Percentiles rank a stretch among this genome's conserved stretches.
Evolutionary conservation across 2,797 vertebrate genomes (phyloP).

Genomic region (Morelia viridis): DNA sequence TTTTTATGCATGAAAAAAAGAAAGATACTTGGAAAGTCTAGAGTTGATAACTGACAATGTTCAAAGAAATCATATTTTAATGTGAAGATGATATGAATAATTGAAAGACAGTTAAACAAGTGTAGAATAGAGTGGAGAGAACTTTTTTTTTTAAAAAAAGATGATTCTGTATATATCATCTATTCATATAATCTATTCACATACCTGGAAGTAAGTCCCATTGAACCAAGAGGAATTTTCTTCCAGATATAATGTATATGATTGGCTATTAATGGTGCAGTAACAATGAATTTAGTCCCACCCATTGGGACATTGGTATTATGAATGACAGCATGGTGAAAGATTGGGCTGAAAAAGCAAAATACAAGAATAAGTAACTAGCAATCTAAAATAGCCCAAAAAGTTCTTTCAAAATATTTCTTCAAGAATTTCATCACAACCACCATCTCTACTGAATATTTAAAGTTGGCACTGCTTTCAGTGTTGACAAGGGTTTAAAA

Average conservation of each 20-base stretch:
- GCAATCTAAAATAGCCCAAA: not conserved
- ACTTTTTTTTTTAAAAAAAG: not conserved
- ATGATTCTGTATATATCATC: not conserved
- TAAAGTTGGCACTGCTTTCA: not conserved
- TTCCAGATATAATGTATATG: not conserved
- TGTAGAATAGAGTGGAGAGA: not conserved
- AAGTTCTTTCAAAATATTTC: constrained; percentile 1
- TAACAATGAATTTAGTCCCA: constrained; percentile 3
- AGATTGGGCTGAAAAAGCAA: not conserved
- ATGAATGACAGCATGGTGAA: constrained; percentile 8
- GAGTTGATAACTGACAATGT: constrained; percentile 20
- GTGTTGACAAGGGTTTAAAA: not conserved
- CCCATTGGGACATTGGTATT: not conserved
- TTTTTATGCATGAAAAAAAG: not conserved
- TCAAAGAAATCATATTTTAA: constrained; percentile 6
- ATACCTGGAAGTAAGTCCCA: not conserved
- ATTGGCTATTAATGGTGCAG: not conserved
- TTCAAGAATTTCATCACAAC: constrained; percentile 3
- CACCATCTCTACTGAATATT: not conserved
- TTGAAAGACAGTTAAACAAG: constrained; percentile 6
- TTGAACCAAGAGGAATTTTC: not conserved
- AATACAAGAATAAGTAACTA: constrained; percentile 31
- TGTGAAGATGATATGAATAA: constrained; percentile 3
- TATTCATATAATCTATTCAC: not conserved
- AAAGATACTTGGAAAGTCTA: not conserved